These are phyloP conservation scores for Echiichthys vipera DNA, from an alignment of 2,797 vertebrate species.

Conservation along the genomic window DNA sequence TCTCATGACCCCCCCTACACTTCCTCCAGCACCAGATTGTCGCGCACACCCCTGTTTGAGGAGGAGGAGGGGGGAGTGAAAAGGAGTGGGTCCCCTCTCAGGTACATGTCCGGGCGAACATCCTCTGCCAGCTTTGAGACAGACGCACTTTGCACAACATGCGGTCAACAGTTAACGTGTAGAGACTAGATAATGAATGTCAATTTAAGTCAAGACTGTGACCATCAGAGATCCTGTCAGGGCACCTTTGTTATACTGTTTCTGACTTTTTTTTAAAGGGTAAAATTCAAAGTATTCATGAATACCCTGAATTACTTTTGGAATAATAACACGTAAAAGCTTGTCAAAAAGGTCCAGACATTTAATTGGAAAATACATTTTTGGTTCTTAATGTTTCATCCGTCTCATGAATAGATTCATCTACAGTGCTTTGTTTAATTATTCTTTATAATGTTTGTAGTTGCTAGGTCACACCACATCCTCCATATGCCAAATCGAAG, in stretches of 20 bases:
- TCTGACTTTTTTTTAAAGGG: not conserved
- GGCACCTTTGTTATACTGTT: not conserved
- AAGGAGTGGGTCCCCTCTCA: slow-evolving; percentile 54
- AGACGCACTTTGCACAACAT: slow-evolving; percentile 18
- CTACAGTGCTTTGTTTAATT: no score
- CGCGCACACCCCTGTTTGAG: slow-evolving; percentile 35
- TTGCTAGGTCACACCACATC: not conserved
- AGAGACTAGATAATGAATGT: slow-evolving; percentile 17
- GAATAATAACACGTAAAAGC: not conserved
- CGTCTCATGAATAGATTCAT: not conserved
- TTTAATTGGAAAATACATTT: not conserved
- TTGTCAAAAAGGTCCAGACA: not conserved
- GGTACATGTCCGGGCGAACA: slow-evolving; percentile 83
- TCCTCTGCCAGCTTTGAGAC: slow-evolving; percentile 43
- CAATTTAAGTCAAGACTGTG: slow-evolving; percentile 5
- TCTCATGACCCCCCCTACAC: slow-evolving; percentile 20
- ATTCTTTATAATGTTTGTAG: no score
- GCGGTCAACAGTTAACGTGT: slow-evolving; percentile 7
- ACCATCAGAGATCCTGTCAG: not conserved
- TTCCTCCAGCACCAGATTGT: slow-evolving; percentile 38
- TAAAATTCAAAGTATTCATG: no score
- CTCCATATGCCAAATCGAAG: not conserved
- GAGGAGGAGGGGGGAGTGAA: not conserved
- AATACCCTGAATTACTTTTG: not conserved
- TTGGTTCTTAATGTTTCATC: not conserved